Evolutionary conservation across 1,140 invertebrate genomes (phyloP).

Genomic region (Diuraphis noxia): DNA sequence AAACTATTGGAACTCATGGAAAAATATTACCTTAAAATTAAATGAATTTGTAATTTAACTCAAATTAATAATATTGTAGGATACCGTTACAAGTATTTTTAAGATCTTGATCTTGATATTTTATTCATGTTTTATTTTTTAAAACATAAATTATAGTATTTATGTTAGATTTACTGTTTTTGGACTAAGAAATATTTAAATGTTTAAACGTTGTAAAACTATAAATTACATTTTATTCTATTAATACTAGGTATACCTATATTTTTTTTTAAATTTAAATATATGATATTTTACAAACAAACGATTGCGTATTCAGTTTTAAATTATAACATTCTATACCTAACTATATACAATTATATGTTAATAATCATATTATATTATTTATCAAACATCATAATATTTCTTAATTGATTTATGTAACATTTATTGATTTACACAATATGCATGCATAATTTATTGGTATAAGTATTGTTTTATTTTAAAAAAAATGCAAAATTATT

Average conservation of each 20-base stretch:
- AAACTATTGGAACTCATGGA: not conserved
- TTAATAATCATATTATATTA: not conserved
- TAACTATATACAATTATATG: not conserved
- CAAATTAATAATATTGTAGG: not conserved
- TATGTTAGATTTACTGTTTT: not conserved
- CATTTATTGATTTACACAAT: not conserved
- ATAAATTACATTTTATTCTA: not conserved
- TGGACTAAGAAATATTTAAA: not conserved
- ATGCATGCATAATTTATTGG: not conserved
- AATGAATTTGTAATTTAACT: not conserved
- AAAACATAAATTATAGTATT: not conserved
- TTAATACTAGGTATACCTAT: not conserved
- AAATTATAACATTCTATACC: not conserved
- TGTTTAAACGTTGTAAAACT: not conserved
- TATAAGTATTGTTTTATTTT: not conserved
- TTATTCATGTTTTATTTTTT: not conserved
- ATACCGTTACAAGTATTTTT: constrained; percentile 12
- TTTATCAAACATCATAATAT: not conserved
- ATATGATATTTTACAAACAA: constrained; percentile 1
- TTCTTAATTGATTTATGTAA: not conserved
- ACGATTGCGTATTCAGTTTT: not conserved
- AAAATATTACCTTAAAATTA: not conserved
- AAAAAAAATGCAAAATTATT: not conserved
- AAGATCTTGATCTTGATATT: constrained; percentile 5
- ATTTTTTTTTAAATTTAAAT: not conserved